Base-by-base conservation (phyloP, 2,888 invertebrate genomes). In the Chrysotoxum bicinctum region DNA sequence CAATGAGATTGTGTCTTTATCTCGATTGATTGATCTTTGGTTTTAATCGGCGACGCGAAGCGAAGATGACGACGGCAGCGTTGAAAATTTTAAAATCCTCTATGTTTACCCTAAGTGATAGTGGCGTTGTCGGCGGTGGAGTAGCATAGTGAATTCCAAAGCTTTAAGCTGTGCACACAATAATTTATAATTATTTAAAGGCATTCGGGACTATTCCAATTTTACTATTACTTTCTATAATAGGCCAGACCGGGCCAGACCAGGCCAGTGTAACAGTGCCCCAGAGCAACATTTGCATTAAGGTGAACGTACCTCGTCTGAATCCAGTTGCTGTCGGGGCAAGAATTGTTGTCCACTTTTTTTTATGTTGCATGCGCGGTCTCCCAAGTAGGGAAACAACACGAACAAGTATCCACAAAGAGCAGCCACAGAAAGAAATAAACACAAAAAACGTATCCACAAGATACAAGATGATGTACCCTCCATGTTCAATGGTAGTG, bases 151-250 rank as follows among this genome's bases (percentile, higher is more conserved):
- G 16, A 32, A 60, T 73, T 68, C 69, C 62, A 21, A 64, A 56
- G 58, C 58, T 16, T 30, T 26, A 30, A 64, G 43, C 60, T 60
- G 40, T 40, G 21, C 23, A 40, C 21, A 66, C 35, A 32, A 35
- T 37, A 54, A 35, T 45, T 50, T 50, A 45, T 40, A 78, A 10
- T 56, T 26, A 30, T 62, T 60, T 6, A 19, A 48, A 64, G 48
- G 16, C 60, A 60, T 14, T 77, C 60, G 52, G 79, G 78, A 70
- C 37, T 52, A 70, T 66, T 79, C 75, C 79, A 84, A 37, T 84
- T 84, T 79, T 52, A 74, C 73, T 77, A 45, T 73, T 68, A 83
- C 83, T 83, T 83, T 83, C 83, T 54, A 58, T 50, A 74, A 69
- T 78, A 69, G 83, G 56, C 69, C 52, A 58, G 52, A n/a, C n/a